These are phyloP conservation scores for Osmerus eperlanus DNA, from an alignment of 2,113 vertebrate species.

Conservation along the genomic window DNA sequence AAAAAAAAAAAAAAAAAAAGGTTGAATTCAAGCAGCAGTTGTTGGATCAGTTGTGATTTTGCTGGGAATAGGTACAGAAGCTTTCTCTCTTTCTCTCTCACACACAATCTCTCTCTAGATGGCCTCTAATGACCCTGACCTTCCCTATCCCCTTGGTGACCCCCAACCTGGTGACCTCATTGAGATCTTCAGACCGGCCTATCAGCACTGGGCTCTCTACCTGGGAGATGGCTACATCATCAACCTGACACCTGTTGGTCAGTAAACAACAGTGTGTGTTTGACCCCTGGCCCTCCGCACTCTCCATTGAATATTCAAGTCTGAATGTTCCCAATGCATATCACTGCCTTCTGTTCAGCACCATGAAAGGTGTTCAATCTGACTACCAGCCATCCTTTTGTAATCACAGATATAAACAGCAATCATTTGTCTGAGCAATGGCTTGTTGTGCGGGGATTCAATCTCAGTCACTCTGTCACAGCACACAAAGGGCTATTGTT, in stretches of 20 bases:
- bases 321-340: not conserved
- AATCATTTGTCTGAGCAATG: no score
- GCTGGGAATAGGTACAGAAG: no score
- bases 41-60: no score
- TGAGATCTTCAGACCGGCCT: constrained; percentile 83
- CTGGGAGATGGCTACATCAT: constrained; percentile 89
- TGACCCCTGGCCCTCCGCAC: not conserved
- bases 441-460: not conserved
- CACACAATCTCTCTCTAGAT: constrained; percentile 63
- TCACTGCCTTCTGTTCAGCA: not conserved
- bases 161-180: constrained; percentile 89
- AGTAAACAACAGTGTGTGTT: constrained; percentile 42
- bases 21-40: no score
- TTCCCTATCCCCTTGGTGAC: constrained; percentile 54
- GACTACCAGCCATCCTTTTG: no score
- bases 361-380: no score
- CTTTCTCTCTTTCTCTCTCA: no score
- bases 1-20: no score
- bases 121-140: constrained; percentile 72
- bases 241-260: constrained; percentile 85
- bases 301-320: not conserved
- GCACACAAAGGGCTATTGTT: not conserved
- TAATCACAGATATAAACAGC: no score
- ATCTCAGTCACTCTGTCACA: not conserved
- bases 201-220: constrained; percentile 94